phyloP scores from a whole-genome alignment of 1,140 invertebrate genomes.

The Globodera ellingtonae region DNA sequence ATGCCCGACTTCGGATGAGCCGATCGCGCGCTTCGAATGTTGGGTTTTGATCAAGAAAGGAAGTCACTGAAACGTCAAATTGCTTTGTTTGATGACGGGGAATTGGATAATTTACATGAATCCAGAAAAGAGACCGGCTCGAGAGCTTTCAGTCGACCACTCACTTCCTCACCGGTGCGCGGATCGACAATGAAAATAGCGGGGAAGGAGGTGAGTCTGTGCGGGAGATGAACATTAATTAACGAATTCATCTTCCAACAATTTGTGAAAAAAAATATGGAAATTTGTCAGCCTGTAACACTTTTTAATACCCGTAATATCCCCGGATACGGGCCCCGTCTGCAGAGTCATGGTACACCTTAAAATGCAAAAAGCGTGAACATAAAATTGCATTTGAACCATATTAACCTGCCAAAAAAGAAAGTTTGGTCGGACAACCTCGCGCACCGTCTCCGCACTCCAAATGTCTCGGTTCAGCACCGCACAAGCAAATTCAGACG shows the following conservation, averaged over 20 bases:
- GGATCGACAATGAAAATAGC: slow-evolving; percentile 78
- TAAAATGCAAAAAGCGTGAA: slow-evolving; percentile 26
- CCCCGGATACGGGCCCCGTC: slow-evolving; percentile 75
- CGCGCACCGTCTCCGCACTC: slow-evolving; percentile 74
- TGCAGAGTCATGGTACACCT: slow-evolving; percentile 74
- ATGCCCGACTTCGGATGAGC: slow-evolving; percentile 20
- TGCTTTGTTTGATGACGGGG: not conserved
- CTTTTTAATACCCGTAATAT: slow-evolving; percentile 71
- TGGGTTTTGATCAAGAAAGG: slow-evolving; percentile 54
- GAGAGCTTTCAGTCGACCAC: slow-evolving; percentile 61
- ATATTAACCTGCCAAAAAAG: slow-evolving; percentile 79
- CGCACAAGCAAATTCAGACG: slow-evolving; percentile 76
- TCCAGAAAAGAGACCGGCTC: slow-evolving; percentile 70
- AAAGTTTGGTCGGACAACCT: slow-evolving; percentile 75
- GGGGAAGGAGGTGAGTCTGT: slow-evolving; percentile 71
- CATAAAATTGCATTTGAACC: not conserved
- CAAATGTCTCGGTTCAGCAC: slow-evolving; percentile 79
- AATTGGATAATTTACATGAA: slow-evolving; percentile 57
- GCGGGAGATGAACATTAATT: too few species aligned
- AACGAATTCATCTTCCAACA: too few species aligned
- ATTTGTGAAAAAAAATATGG: not conserved
- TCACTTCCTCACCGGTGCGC: slow-evolving; percentile 71
- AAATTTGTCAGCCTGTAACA: not conserved
- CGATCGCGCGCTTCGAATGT: slow-evolving; percentile 52
- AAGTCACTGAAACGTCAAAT: slow-evolving; percentile 43